Percentiles rank a stretch among this genome's conserved stretches.
phyloP scores from a whole-genome alignment of 2,888 invertebrate genomes.

The Drymonia ruficornis region DNA sequence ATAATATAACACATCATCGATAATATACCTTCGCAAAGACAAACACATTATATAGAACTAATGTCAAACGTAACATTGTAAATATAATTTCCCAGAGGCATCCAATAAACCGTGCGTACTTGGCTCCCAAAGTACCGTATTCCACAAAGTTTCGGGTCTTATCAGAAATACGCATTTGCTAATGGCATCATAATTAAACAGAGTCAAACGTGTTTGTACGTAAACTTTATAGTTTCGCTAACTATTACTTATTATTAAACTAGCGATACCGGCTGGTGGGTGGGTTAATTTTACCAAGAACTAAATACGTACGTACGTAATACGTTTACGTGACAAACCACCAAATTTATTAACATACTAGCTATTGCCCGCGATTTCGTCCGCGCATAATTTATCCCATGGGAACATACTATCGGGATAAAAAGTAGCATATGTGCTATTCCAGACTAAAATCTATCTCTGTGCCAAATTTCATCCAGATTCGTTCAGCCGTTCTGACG shows the following conservation, averaged over 20 bases:
- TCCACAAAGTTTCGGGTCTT: constrained; percentile 40
- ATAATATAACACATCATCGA: background rate
- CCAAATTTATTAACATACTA: no score
- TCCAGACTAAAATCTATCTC: no score
- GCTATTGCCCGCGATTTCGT: no score
- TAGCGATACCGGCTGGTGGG: no score
- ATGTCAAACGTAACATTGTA: constrained; percentile 41
- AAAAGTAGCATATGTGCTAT: no score
- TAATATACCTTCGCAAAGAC: background rate
- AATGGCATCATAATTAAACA: constrained; percentile 36
- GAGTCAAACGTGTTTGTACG: background rate
- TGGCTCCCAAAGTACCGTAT: constrained; percentile 29
- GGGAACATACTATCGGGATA: no score
- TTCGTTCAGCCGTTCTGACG: no score
- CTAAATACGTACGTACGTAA: no score
- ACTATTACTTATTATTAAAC: background rate
- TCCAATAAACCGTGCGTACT: constrained; percentile 36
- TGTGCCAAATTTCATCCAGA: no score
- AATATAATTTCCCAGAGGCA: constrained; percentile 45
- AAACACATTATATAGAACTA: constrained; percentile 24
- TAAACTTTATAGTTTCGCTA: constrained; percentile 1
- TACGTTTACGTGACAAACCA: no score
- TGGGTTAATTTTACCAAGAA: no score
- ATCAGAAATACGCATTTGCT: constrained; percentile 39
- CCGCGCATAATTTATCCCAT: no score